phyloP scores from a whole-genome alignment of 2,113 vertebrate genomes.

The Pelecanus crispus region DNA sequence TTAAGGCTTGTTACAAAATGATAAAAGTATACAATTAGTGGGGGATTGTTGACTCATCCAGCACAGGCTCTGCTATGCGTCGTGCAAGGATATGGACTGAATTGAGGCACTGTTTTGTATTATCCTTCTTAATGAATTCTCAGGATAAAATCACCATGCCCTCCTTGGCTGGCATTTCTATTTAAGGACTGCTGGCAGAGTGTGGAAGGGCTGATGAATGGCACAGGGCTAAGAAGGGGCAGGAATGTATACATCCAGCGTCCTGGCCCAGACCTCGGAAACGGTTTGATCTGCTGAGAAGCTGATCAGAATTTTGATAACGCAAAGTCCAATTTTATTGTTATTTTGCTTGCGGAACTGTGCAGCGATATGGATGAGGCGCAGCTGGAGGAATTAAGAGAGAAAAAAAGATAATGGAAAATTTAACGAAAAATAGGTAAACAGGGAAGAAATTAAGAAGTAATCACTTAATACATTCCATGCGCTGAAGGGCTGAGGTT shows the following conservation, averaged over 20 bases:
- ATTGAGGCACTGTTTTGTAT: background rate
- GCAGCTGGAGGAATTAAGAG: background rate
- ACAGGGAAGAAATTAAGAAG: background rate
- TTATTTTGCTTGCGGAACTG: background rate
- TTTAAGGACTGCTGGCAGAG: background rate
- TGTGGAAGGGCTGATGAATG: background rate
- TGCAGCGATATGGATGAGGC: background rate
- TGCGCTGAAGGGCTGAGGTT: background rate
- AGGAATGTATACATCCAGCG: fast-evolving
- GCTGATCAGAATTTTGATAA: background rate
- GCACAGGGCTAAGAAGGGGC: background rate
- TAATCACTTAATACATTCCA: background rate
- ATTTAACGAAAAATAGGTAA: background rate
- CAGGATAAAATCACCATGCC: background rate
- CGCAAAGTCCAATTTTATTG: background rate
- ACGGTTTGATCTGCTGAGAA: background rate
- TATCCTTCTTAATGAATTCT: background rate
- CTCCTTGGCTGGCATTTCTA: background rate
- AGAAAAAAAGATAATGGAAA: background rate
- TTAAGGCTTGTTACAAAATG: background rate
- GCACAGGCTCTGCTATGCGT: background rate
- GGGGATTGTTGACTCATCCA: background rate
- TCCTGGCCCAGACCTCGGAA: background rate
- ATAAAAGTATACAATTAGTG: background rate
- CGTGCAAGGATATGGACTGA: background rate